These are phyloP conservation scores for Acrocephalus arundinaceus DNA, from an alignment of 2,113 vertebrate genomes.

Conservation along the genomic window DNA sequence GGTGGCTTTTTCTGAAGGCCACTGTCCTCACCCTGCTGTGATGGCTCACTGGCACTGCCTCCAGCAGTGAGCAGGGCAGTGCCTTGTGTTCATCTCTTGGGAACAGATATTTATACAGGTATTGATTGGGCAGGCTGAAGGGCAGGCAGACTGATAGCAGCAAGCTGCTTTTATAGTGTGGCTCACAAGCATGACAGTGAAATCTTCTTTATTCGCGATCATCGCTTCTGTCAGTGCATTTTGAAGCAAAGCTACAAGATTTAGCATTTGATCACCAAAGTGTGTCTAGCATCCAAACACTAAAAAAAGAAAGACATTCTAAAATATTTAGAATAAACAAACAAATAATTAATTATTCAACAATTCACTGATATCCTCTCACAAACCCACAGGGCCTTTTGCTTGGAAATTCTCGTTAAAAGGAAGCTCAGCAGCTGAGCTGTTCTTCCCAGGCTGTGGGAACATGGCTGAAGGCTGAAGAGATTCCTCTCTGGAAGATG, in stretches of 20 bases:
- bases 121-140: slow-evolving; percentile 4
- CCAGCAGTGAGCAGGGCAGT: not conserved
- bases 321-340: not conserved
- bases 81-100: not conserved
- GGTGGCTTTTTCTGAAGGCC: not conserved
- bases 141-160: not conserved
- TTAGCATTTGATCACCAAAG: not conserved
- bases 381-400: not conserved
- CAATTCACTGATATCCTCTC: not conserved
- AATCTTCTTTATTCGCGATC: not conserved
- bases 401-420: not conserved
- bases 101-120: not conserved
- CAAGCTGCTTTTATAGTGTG: not conserved
- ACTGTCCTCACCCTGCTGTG: not conserved
- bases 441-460: not conserved
- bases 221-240: not conserved
- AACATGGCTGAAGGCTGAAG: not conserved
- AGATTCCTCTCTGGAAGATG: not conserved
- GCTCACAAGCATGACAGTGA: not conserved
- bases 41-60: not conserved
- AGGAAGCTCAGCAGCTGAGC: not conserved
- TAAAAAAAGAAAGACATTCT: not conserved
- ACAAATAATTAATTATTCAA: not conserved
- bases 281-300: not conserved
- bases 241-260: not conserved